Evolutionary conservation across 2,888 invertebrate species (phyloP), one percentile per base, ranked within the genome.

Genomic region (Diploptera punctata): DNA sequence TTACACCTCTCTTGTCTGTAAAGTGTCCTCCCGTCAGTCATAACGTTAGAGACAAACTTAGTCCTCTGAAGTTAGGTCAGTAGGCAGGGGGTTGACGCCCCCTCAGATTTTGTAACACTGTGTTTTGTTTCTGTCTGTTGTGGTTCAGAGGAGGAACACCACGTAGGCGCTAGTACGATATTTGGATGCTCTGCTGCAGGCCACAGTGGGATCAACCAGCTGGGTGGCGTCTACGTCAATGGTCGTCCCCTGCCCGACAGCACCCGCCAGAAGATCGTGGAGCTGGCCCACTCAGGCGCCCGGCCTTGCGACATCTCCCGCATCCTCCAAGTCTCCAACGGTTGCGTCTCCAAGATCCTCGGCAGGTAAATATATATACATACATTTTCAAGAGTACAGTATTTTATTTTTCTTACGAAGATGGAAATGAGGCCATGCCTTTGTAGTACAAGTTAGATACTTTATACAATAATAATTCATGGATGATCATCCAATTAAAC

Each of bases 161-260:
- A 72, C 33, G 62, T 68, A 43, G 71, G 67, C 52, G 72, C 74
- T 57, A 73, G 70, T 52, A 73, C 76, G 70, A 75, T 77, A 74
- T 76, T 77, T 75, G 76, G 75, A 72, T 76, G 75, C 75, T 77
- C 77, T 73, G 75, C 81, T 80, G 77, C 84, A 88, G 93, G 98
- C 86, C 98, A 99, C 90, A 98, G 97, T 88, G 99, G 98, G 84
- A 95, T 99, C 85, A 98, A 99, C 90, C 98, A 99, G 89, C 91
- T 99, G 86, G 98, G 98, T 83, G 98, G 99, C 83, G 97, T 98
- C 83, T 99, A 97, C 90, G 98, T 99, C 86, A 97, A 97, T 87
- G 99, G 99, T 77, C 90, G 99, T 79, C 99, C 98, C 77, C 89
- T 99, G 84, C 98, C 98, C 76, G 98, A 99, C 86, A 94, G 95